phyloP scores from a whole-genome alignment of 2,113 vertebrate species.

The Sardina pilchardus region DNA sequence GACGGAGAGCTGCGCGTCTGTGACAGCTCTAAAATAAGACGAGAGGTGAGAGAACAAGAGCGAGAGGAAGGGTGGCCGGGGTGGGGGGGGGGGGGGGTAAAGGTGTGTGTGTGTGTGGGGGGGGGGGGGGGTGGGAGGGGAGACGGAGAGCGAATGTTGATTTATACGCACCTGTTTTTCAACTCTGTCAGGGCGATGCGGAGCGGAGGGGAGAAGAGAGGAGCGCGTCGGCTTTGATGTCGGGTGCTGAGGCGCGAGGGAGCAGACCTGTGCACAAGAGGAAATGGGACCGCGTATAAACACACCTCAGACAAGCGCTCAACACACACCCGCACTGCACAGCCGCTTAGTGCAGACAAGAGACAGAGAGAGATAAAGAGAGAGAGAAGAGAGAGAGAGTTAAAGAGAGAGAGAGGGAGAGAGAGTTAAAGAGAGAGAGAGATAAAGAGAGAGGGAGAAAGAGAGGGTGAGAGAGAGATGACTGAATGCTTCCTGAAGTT shows the following conservation, averaged over 20 bases:
- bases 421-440: no score
- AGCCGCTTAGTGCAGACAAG: neutral
- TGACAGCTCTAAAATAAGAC: slow-evolving; percentile 8
- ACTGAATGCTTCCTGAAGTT: no score
- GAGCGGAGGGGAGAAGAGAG: neutral
- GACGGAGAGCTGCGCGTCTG: neutral
- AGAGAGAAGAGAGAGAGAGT: neutral
- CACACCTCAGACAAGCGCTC: neutral
- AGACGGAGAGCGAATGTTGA: slow-evolving; percentile 31
- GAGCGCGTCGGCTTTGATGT: neutral
- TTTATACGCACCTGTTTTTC: slow-evolving; percentile 43
- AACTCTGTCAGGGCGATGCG: slow-evolving; percentile 24
- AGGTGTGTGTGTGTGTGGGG: no score
- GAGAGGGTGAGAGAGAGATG: no score
- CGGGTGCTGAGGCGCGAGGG: neutral
- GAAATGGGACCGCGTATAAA: neutral
- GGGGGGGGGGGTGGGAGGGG: neutral
- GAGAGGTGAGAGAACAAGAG: neutral
- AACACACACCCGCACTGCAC: neutral
- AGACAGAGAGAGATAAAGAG: neutral
- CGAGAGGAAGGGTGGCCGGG: neutral
- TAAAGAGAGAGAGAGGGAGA: no score
- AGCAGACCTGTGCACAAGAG: neutral
- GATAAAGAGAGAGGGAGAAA: no score
- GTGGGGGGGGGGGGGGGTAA: neutral